Evolutionary conservation across 2,888 invertebrate genomes (phyloP), one percentile per base, ranked within the genome.

Genomic region (Glaucopsyche alexis): DNA sequence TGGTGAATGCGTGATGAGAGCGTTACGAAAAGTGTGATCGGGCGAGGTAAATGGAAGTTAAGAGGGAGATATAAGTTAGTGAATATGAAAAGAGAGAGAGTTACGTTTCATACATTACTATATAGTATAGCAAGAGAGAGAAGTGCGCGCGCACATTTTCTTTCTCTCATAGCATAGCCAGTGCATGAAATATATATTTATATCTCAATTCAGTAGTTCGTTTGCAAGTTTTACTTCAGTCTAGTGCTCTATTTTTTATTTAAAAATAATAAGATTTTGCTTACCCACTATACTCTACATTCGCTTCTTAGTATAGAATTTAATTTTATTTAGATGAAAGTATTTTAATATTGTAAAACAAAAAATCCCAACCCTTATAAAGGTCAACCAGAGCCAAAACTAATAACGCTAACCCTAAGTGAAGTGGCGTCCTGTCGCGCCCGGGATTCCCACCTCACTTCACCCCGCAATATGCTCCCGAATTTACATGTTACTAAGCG

Each of bases 401-500:
- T 79, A 82, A 82, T 80, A 82, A 81, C 79, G 78, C 75, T 79
- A 76, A 79, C 81, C 82, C 83, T 75, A 76, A 78, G 75, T 77
- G 84, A 83, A 89, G 88, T 86, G 89, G 87, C 85, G 77, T 85
- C 90, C 91, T 87, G 87, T 79, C 78, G 92, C 80, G 87, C 81
- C 82, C 79, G 85, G 86, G 69, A 47, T 90, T 90, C 91, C 89
- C 91, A 91, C 89, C 90, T 87, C 88, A 85, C 89, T 87, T 80
- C 85, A 86, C 80, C 82, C 82, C 77, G 79, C 81, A 80, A 81
- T 84, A 81, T 81, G 80, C 80, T 82, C 80, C 81, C 79, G 79
- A 80, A 92, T 92, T 92, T 91, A 87, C 90, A 91, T 90, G 85
- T 84, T 83, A 90, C 88, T 91, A 90, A 88, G 86, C 88, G 82